These are phyloP conservation scores for Plotosus lineatus DNA, from an alignment of 2,113 vertebrate genomes.

Conservation along the genomic window DNA sequence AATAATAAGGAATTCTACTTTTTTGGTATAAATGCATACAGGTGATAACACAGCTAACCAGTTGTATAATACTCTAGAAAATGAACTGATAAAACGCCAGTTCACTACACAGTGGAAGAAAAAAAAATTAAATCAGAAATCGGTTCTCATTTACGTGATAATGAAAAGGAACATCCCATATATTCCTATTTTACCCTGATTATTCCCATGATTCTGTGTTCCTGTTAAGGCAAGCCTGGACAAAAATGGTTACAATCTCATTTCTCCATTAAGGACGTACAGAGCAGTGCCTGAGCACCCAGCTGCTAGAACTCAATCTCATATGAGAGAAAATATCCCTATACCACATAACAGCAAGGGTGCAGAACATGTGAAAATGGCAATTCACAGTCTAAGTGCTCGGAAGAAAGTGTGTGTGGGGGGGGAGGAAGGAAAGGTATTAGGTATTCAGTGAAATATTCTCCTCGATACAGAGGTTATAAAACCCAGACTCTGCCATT, in stretches of 20 bases:
- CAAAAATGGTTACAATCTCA: constrained; percentile 11
- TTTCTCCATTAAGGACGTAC: background rate
- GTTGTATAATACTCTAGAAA: background rate
- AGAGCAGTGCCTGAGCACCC: constrained; percentile 9
- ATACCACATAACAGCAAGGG: background rate
- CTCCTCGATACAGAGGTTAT: background rate
- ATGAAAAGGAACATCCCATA: background rate
- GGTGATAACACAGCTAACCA: background rate
- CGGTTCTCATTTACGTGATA: background rate
- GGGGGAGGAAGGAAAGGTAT: background rate
- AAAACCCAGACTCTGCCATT: background rate
- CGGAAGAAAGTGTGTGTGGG: no score
- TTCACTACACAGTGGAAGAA: background rate
- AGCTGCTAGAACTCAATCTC: constrained; percentile 10
- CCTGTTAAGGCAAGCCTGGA: constrained; percentile 19
- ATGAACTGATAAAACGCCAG: background rate
- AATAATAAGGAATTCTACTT: background rate
- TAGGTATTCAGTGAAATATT: background rate
- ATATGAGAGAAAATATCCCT: constrained; percentile 15
- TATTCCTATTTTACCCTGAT: constrained; percentile 1
- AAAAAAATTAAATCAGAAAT: background rate
- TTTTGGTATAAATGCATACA: background rate
- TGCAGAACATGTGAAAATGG: constrained; percentile 16
- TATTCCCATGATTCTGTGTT: background rate
- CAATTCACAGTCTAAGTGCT: constrained; percentile 7